Percentiles rank a stretch among this genome's conserved stretches.
phyloP scores from a whole-genome alignment of 2,113 vertebrate species.

The Empidonax traillii region DNA sequence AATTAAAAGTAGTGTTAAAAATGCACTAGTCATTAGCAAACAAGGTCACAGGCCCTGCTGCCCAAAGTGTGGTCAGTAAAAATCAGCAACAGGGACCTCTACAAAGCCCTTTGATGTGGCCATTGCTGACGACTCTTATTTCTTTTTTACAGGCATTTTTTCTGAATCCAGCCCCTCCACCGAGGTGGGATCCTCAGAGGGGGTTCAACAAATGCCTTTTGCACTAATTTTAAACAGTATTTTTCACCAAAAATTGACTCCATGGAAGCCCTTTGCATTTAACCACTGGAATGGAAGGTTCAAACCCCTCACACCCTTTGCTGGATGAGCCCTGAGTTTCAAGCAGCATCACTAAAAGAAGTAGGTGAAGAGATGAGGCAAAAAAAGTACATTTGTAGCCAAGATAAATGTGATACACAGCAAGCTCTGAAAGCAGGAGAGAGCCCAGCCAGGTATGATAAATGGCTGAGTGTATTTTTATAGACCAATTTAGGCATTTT shows the following conservation, averaged over 20 bases:
- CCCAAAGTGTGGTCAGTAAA: not conserved
- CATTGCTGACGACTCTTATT: not conserved
- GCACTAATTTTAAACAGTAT: not conserved
- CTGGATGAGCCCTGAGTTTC: not conserved
- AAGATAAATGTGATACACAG: not conserved
- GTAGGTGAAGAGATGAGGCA: not conserved
- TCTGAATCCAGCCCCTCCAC: not conserved
- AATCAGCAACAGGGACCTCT: not conserved
- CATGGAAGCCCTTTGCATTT: not conserved
- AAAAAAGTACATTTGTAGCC: not conserved
- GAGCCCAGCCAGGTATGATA: not conserved
- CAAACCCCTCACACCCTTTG: not conserved
- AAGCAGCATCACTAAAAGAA: not conserved
- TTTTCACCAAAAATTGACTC: not conserved
- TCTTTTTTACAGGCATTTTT: not conserved
- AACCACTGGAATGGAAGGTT: not conserved
- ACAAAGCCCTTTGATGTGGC: not conserved
- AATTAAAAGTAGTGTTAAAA: slow-evolving; percentile 60
- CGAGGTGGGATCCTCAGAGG: not conserved
- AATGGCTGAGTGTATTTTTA: not conserved
- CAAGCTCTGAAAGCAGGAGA: not conserved
- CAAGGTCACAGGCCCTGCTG: not conserved
- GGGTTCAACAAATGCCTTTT: not conserved
- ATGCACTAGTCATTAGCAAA: slow-evolving; percentile 16
- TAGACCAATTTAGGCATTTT: not conserved